phyloP scores from a whole-genome alignment of 1,140 invertebrate species.

The Atopsyche davidsoni region DNA sequence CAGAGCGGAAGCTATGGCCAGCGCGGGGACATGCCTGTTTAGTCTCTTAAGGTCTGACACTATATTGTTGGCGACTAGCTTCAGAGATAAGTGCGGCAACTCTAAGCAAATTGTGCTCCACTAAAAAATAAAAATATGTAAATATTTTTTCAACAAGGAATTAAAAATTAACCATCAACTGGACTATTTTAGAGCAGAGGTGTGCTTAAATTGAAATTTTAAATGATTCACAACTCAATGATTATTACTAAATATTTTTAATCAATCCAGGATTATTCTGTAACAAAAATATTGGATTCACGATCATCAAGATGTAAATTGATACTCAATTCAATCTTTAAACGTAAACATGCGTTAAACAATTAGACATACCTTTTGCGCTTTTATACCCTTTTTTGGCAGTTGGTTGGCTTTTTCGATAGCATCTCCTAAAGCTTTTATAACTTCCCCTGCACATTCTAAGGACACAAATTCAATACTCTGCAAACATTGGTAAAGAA shows the following conservation, averaged over 20 bases:
- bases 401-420: slow-evolving; percentile 64
- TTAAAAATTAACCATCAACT: too few species aligned
- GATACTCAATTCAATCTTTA: too few species aligned
- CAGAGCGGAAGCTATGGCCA: slow-evolving; percentile 83
- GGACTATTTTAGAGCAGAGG: too few species aligned
- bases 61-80: slow-evolving; percentile 68
- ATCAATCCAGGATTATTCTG: too few species aligned
- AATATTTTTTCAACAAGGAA: too few species aligned
- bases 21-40: slow-evolving; percentile 73
- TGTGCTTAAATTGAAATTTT: too few species aligned
- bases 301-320: too few species aligned
- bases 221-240: too few species aligned
- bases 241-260: too few species aligned
- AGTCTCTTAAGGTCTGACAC: slow-evolving; percentile 76
- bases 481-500: slow-evolving; percentile 73
- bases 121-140: slow-evolving; percentile 52
- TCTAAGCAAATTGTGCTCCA: slow-evolving; percentile 86
- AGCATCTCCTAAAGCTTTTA: slow-evolving; percentile 69
- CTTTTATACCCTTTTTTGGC: slow-evolving; percentile 77
- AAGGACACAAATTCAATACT: slow-evolving; percentile 64
- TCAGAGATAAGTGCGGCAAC: slow-evolving; percentile 69
- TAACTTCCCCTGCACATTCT: slow-evolving; percentile 68
- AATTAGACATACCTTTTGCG: slow-evolving; percentile 61
- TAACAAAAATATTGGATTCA: too few species aligned
- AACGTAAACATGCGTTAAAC: neutral